Percentiles rank a stretch among this genome's conserved stretches.
Conservation (phyloP, 2,888 invertebrate species). For the Polydrusus tereticollis region DNA sequence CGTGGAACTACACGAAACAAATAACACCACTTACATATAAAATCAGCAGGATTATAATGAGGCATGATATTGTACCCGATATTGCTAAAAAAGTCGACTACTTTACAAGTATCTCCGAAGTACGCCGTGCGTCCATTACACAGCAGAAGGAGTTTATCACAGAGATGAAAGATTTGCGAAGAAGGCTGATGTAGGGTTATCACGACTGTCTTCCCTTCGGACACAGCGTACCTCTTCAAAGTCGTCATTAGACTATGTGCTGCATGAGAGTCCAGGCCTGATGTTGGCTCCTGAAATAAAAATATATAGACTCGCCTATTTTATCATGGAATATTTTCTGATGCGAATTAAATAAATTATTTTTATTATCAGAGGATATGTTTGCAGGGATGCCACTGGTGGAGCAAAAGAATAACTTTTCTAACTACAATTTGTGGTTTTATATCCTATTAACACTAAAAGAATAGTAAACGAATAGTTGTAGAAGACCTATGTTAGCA, state of each 20-base stretch:
- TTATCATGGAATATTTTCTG: too few species aligned
- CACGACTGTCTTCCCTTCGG: constrained; percentile 83
- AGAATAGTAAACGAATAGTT: too few species aligned
- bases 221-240: constrained; percentile 79
- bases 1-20: background rate
- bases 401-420: too few species aligned
- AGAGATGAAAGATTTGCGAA: constrained; percentile 87
- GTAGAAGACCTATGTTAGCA: too few species aligned
- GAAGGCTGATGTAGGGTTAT: constrained; percentile 87
- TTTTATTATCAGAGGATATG: too few species aligned
- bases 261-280: constrained; percentile 85
- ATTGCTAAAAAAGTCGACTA: constrained; percentile 79
- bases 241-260: constrained; percentile 81
- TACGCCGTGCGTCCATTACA: constrained; percentile 83
- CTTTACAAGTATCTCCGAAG: constrained; percentile 79
- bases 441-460: too few species aligned
- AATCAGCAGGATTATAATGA: constrained; percentile 89
- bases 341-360: too few species aligned
- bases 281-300: constrained; percentile 80
- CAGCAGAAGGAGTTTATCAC: constrained; percentile 79
- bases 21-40: constrained; percentile 74
- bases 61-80: constrained; percentile 80
- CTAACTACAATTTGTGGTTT: too few species aligned
- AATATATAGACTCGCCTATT: background rate
- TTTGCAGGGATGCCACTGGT: too few species aligned